These are phyloP conservation scores for Myiopsitta monachus DNA, from an alignment of 2,113 vertebrate species.

Conservation along the genomic window DNA sequence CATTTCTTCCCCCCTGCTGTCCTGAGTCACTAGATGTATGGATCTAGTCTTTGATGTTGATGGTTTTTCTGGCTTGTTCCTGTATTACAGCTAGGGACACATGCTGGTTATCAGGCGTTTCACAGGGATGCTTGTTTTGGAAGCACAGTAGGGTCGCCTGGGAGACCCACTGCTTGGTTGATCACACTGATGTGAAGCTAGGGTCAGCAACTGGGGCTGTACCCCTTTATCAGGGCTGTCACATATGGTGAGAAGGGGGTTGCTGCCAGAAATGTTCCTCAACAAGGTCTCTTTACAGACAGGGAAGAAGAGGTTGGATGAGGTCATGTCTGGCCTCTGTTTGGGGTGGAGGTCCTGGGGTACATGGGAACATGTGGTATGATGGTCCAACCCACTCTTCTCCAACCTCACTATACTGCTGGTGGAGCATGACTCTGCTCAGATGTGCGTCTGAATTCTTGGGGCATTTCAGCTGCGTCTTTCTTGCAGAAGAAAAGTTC, in stretches of 20 bases:
- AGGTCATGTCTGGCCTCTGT: background rate
- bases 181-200: background rate
- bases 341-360: background rate
- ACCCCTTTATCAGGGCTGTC: background rate
- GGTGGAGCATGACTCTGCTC: background rate
- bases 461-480: background rate
- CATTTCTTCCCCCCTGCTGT: background rate
- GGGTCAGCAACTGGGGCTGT: background rate
- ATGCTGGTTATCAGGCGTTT: background rate
- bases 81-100: background rate
- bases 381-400: background rate
- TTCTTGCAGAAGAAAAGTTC: background rate
- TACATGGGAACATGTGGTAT: rapidly evolving
- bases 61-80: background rate
- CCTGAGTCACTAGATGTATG: background rate
- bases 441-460: too few relatives aligned
- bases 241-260: background rate
- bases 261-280: background rate
- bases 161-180: background rate
- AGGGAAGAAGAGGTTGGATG: background rate
- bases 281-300: background rate
- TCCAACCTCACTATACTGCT: rapidly evolving
- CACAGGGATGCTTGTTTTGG: background rate
- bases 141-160: background rate
- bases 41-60: slow-evolving; percentile 6